Percentiles rank a stretch among this genome's conserved stretches.
These are phyloP conservation scores for Drosophila arizonae DNA, from an alignment of 1,140 invertebrate genomes.

Conservation along the genomic window DNA sequence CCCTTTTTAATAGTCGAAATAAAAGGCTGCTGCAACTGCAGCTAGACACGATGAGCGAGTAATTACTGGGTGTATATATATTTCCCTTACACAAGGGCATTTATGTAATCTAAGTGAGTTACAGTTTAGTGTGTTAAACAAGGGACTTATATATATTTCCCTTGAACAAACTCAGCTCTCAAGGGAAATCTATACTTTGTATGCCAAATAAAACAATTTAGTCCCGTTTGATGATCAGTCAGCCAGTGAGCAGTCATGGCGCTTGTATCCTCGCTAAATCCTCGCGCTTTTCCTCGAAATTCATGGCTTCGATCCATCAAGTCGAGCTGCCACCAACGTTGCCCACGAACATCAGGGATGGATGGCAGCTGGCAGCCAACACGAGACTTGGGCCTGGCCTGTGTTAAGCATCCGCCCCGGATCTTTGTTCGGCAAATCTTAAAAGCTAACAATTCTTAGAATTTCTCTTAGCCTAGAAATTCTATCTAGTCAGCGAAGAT, in stretches of 20 bases:
- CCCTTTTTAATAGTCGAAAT: too few relatives aligned
- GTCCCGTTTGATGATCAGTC: slow-evolving; percentile 27
- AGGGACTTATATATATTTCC: neutral
- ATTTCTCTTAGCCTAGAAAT: slow-evolving; percentile 70
- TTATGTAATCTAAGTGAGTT: neutral
- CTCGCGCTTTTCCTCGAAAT: slow-evolving; percentile 48
- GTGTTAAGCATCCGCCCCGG: slow-evolving; percentile 57
- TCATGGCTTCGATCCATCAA: slow-evolving; percentile 25
- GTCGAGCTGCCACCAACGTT: slow-evolving; percentile 65
- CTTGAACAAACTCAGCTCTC: neutral
- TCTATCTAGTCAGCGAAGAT: slow-evolving; percentile 71
- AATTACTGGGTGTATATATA: neutral
- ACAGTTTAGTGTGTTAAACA: neutral
- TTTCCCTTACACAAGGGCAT: neutral
- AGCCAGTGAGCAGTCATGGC: slow-evolving; percentile 20
- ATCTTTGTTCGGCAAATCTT: slow-evolving; percentile 68
- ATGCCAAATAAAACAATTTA: neutral
- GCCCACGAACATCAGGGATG: slow-evolving; percentile 19
- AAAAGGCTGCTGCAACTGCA: too few relatives aligned
- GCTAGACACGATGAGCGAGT: too few relatives aligned
- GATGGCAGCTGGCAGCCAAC: slow-evolving; percentile 58
- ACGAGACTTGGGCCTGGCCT: slow-evolving; percentile 8
- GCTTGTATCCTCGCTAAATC: neutral
- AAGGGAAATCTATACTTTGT: slow-evolving; percentile 8
- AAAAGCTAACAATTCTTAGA: slow-evolving; percentile 74